Base-by-base conservation (phyloP, 2,797 vertebrate species). In the Thunnus albacares region DNA sequence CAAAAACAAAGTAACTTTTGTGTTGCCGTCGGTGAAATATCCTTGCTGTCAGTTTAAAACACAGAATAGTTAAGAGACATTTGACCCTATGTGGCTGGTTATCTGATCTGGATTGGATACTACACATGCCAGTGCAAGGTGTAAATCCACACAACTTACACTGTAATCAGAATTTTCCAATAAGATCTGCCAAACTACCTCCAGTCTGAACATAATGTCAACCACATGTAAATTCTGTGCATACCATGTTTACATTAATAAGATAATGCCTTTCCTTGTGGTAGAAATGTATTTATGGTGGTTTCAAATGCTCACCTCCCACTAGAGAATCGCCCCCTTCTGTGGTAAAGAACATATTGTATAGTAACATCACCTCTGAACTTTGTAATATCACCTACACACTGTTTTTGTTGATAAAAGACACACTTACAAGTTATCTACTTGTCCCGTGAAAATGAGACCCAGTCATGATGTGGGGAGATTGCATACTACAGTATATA, bases 1-100 rank as follows among this genome's bases (percentile, higher is more conserved):
- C 73, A 2, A 80, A 65, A 64, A 68, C 61, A 55, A 8, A 71
- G 5, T 55, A 65, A 20, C 38, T 57, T 69, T 47, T 51, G 1
- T 1, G 30, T 26, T 66, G 52, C 49, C 63, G 8, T 49, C 57
- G 6, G 20, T 57, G 4, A 2, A 64, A 38, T 28, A 33, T 17
- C 26, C 2, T 5, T 57, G 11, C 24, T 30, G 56, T 30, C 30
- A 35, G 28, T n/a, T 51, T 7, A 56, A n/a, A 58, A 58, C 41
- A n/a, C 20, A 22, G n/a, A 56, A 53, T 15, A 51, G 30, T 75
- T 33, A 4, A 9, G 38, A 52, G 35, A n/a, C 43, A 30, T 73
- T 74, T 66, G 45, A 65, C 38, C 9, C 11, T 11, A 13, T 55
- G 41, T 6, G 26, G 15, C 43, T 47, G 7, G 3, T 28, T 20